phyloP scores from a whole-genome alignment of 2,888 invertebrate genomes.

The Acanthosepion pharaonis region DNA sequence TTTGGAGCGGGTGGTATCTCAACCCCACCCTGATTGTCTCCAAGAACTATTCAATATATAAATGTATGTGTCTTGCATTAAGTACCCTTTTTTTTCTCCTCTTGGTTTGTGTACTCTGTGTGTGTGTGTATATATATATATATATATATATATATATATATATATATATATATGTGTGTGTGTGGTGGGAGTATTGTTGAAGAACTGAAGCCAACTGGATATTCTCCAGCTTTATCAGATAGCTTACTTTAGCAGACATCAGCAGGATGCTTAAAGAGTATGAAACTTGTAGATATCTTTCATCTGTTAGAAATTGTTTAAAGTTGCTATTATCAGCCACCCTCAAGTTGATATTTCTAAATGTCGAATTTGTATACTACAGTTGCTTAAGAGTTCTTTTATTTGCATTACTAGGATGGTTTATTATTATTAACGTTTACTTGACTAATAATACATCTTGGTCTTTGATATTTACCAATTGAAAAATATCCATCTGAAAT shows the following conservation, averaged over 20 bases:
- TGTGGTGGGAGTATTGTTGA: neutral
- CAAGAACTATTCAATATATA: neutral
- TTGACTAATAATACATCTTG: neutral
- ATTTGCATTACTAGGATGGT: no score
- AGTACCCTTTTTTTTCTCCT: neutral
- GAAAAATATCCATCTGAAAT: neutral
- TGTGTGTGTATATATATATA: neutral
- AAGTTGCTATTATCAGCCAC: neutral
- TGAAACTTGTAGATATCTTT: neutral
- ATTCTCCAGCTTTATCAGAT: neutral
- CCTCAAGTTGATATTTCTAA: neutral
- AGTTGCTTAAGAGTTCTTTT: neutral
- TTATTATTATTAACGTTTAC: neutral
- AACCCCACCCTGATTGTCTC: neutral
- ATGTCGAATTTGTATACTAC: neutral
- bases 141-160: no score
- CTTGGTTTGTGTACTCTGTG: neutral
- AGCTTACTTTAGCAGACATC: neutral
- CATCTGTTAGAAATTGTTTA: neutral
- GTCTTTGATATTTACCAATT: neutral
- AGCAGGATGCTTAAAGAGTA: neutral
- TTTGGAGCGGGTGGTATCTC: neutral
- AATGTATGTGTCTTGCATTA: neutral
- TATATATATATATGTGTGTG: neutral
- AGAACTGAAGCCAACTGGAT: constrained; percentile 21